Percentiles rank a stretch among this genome's conserved stretches.
Conservation (phyloP, 2,888 invertebrate species). For the Cantharis nigra region DNA sequence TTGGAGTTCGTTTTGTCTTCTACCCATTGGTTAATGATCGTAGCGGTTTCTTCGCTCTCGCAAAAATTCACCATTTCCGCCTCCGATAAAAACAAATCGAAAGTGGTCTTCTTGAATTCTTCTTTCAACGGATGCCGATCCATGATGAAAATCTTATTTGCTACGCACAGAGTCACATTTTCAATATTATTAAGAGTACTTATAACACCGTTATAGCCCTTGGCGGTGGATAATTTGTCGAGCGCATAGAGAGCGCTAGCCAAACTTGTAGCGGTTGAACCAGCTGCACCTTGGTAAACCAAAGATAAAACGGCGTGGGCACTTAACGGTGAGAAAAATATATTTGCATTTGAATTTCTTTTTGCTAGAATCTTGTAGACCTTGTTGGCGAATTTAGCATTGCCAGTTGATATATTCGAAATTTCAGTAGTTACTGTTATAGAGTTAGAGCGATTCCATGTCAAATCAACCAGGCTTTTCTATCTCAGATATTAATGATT, state of each 20-base stretch:
- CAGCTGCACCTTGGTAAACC: conserved; percentile 51
- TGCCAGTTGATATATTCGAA: background rate
- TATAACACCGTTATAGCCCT: conserved; percentile 39
- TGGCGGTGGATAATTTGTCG: conserved; percentile 34
- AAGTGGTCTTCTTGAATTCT: conserved; percentile 62
- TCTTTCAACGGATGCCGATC: conserved; percentile 59
- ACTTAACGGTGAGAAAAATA: conserved; percentile 55
- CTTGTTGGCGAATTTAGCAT: background rate
- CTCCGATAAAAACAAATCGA: conserved; percentile 66
- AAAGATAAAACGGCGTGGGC: conserved; percentile 52
- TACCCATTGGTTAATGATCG: conserved; percentile 80
- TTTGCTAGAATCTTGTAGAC: conserved; percentile 19
- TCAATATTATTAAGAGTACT: conserved; percentile 43
- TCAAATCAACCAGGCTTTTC: background rate
- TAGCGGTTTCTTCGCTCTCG: conserved; percentile 57
- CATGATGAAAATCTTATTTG: conserved; percentile 71
- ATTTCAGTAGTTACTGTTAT: background rate
- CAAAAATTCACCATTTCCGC: conserved; percentile 68
- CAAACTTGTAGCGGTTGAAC: conserved; percentile 46
- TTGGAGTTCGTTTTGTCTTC: conserved; percentile 77
- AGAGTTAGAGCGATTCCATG: background rate
- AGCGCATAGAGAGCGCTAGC: conserved; percentile 36
- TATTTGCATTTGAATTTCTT: conserved; percentile 40
- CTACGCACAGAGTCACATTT: conserved; percentile 67
- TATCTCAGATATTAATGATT: background rate